phyloP scores from a whole-genome alignment of 35 echinoderm and acorn worm species.

The Heliocidaris erythrogramma region DNA sequence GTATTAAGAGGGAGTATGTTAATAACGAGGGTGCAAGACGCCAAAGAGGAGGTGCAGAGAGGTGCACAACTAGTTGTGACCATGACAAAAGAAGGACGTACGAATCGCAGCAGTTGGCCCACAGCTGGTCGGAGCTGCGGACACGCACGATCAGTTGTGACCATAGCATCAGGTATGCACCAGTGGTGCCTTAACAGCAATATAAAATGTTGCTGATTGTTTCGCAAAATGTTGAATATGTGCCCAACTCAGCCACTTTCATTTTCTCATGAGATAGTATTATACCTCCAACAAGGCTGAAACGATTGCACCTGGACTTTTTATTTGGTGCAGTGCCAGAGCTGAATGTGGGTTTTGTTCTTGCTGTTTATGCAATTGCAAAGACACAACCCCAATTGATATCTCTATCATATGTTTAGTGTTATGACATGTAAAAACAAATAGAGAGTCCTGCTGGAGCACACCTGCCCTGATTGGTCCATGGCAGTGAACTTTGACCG shows the following conservation, averaged over 20 bases:
- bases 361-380: neutral
- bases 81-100: too few relatives aligned
- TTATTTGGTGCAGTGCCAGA: neutral
- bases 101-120: too few relatives aligned
- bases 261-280: neutral
- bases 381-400: neutral
- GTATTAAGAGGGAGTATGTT: too few relatives aligned
- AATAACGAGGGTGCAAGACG: too few relatives aligned
- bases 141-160: too few relatives aligned
- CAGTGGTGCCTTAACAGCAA: too few relatives aligned
- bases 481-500: neutral
- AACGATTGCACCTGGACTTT: neutral
- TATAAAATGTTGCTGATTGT: too few relatives aligned
- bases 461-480: neutral
- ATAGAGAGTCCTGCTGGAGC: neutral
- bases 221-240: too few relatives aligned
- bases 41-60: too few relatives aligned
- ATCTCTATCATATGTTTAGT: neutral
- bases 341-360: neutral
- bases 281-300: neutral
- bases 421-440: slow-evolving; percentile 18
- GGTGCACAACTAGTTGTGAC: too few relatives aligned
- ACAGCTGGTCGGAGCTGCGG: too few relatives aligned
- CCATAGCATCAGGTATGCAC: too few relatives aligned
- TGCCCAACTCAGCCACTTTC: neutral